Conservation (phyloP, 2,888 invertebrate genomes). For the Eilema griseolum region DNA sequence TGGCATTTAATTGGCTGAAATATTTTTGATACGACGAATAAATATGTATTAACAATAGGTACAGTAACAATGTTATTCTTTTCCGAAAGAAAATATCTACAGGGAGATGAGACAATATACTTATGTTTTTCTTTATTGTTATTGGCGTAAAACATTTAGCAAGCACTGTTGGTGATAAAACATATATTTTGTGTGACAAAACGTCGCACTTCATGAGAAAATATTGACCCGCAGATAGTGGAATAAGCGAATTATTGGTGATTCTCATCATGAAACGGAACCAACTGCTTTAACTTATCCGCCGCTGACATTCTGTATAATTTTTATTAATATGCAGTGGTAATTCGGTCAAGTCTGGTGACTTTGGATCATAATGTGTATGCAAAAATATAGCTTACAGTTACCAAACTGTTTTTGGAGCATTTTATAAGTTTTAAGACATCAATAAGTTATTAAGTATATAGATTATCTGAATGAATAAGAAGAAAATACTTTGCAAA, state of each 20-base stretch:
- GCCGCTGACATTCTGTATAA: slow-evolving; percentile 50
- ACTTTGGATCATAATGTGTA: slow-evolving; percentile 37
- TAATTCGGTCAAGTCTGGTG: slow-evolving; percentile 35
- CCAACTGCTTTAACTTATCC: slow-evolving; percentile 53
- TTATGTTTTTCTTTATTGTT: slow-evolving; percentile 86
- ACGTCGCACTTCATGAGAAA: slow-evolving; percentile 85
- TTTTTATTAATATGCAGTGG: slow-evolving; percentile 51
- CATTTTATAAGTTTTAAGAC: neutral
- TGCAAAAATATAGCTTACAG: slow-evolving; percentile 32
- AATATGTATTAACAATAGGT: slow-evolving; percentile 86
- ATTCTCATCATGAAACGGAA: slow-evolving; percentile 65
- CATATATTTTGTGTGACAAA: slow-evolving; percentile 87
- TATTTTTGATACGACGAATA: slow-evolving; percentile 77
- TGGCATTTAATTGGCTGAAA: slow-evolving; percentile 64
- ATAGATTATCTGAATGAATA: neutral
- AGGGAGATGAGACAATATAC: slow-evolving; percentile 79
- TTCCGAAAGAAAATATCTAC: slow-evolving; percentile 77
- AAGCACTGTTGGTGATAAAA: slow-evolving; percentile 78
- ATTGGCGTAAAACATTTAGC: slow-evolving; percentile 86
- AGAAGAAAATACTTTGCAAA: neutral
- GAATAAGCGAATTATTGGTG: slow-evolving; percentile 83
- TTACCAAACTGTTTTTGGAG: slow-evolving; percentile 17
- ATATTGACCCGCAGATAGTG: slow-evolving; percentile 86
- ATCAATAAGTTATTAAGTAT: neutral
- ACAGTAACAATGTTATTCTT: slow-evolving; percentile 76